phyloP scores from a whole-genome alignment of 1,140 invertebrate species.

The Lordiphosa collinella region DNA sequence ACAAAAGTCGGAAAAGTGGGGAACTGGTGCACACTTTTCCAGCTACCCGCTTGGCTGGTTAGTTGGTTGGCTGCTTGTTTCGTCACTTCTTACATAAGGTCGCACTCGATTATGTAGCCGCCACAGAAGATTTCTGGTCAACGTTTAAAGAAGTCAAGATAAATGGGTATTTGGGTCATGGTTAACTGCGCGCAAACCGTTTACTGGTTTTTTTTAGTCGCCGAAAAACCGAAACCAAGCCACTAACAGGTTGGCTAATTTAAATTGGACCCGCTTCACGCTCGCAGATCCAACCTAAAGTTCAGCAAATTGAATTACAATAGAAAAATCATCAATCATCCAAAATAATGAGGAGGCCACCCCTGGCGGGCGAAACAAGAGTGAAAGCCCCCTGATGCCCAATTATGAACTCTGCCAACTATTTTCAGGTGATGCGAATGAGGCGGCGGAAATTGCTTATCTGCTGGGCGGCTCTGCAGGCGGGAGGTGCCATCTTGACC shows the following conservation, averaged over 20 bases:
- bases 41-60: slow-evolving; percentile 50
- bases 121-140: slow-evolving; percentile 49
- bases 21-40: slow-evolving; percentile 55
- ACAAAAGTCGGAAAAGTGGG: slow-evolving; percentile 31
- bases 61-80: slow-evolving; percentile 20
- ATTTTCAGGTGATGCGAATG: slow-evolving; percentile 21
- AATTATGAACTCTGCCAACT: neutral
- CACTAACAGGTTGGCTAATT: slow-evolving; percentile 61
- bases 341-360: slow-evolving; percentile 42
- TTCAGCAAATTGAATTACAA: slow-evolving; percentile 24
- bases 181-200: slow-evolving; percentile 59
- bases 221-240: slow-evolving; percentile 32
- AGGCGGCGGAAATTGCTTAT: slow-evolving; percentile 64
- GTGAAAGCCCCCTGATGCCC: slow-evolving; percentile 2
- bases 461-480: slow-evolving; percentile 62
- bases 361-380: neutral
- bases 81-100: slow-evolving; percentile 56
- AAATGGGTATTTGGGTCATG: slow-evolving; percentile 72
- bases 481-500: slow-evolving; percentile 47
- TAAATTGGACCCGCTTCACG: slow-evolving; percentile 53
- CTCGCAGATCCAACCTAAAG: neutral
- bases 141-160: slow-evolving; percentile 66
- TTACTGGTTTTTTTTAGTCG: slow-evolving; percentile 62
- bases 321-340: slow-evolving; percentile 66
- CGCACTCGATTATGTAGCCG: slow-evolving; percentile 28